Evolutionary conservation across 1,140 invertebrate genomes (phyloP).

Genomic region (Drosophila lini): DNA sequence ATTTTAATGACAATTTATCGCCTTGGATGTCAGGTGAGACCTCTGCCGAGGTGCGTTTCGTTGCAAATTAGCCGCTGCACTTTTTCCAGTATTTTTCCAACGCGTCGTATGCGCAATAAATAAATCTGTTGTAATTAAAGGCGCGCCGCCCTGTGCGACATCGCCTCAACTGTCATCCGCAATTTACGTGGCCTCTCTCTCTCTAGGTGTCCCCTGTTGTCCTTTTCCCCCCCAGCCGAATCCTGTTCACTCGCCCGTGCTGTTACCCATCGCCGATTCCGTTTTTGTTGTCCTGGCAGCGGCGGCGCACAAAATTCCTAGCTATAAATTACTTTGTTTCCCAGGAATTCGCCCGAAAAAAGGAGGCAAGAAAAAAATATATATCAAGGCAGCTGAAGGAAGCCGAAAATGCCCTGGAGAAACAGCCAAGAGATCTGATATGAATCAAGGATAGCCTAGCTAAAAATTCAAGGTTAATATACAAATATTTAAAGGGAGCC

Average conservation of each 20-base stretch:
- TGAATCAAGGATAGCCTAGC: neutral
- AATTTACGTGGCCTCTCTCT: slow-evolving; percentile 45
- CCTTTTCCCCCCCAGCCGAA: slow-evolving; percentile 1
- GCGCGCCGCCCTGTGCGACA: slow-evolving; percentile 37
- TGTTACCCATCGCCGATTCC: slow-evolving; percentile 51
- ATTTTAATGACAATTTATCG: slow-evolving; percentile 73
- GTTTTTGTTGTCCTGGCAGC: slow-evolving; percentile 59
- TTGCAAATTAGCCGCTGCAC: slow-evolving; percentile 55
- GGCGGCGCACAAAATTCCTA: slow-evolving; percentile 56
- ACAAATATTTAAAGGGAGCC: neutral
- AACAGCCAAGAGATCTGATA: slow-evolving; percentile 15
- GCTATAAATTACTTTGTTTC: slow-evolving; percentile 77
- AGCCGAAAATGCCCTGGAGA: slow-evolving; percentile 23
- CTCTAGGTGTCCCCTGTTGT: neutral
- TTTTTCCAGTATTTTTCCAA: slow-evolving; percentile 11
- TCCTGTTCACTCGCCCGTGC: slow-evolving; percentile 21
- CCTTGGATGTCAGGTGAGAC: slow-evolving; percentile 30
- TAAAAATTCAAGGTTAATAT: neutral
- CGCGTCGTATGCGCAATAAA: slow-evolving; percentile 73
- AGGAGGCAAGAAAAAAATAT: neutral
- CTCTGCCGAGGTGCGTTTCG: slow-evolving; percentile 22
- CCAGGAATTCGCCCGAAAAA: slow-evolving; percentile 65
- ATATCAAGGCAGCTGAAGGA: slow-evolving; percentile 22
- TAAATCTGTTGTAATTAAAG: slow-evolving; percentile 79
- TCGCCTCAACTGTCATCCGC: slow-evolving; percentile 59